Evolutionary conservation across 2,113 vertebrate species (phyloP), one percentile per base, ranked within the genome.

Genomic region (Cyanocitta stelleri): DNA sequence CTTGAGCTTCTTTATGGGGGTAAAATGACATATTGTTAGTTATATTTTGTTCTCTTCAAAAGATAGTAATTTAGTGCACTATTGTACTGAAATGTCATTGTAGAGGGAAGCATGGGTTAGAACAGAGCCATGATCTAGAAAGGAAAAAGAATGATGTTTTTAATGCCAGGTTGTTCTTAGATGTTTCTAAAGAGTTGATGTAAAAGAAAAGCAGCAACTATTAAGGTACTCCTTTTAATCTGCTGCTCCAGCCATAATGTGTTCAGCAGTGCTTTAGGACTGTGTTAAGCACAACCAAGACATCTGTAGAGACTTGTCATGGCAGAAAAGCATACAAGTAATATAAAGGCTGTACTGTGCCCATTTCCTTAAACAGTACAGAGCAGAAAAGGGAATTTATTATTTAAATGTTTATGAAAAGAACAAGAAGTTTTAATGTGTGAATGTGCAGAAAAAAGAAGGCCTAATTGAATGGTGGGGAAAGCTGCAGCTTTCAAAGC

Each of bases 371-470:
- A 43, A 93, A 77, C 74, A 62, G 66, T 29, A 51, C 26, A 64
- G 87, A 89, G 63, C 44, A 89, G 75, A 89, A 83, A 85, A 87
- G 69, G 62, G 54, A 87, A 96, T 94, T 94, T 95, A 93, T 97
- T 96, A 94, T 97, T 97, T 90, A 96, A 92, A 66, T 90, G 82
- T 92, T 94, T 94, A 83, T 92, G 81, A 87, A 75, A 95, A 95
- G 89, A 74, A 77, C 67, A 82, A 90, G 80, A 67, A 87, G 44
- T 75, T 89, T 89, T 92, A 87, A 94, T 75, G 91, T 79, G 61
- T 91, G 93, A 96, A 87, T 5, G 52, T n/a, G 55, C 43, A n/a
- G 74, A 29, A 85, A 68, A 87, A 85, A 78, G 35, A 86, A 69
- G 63, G 81, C 52, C 15, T 91, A 79, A 88, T 15, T 91, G 74